These are phyloP conservation scores for Drosophila colorata DNA, from an alignment of 2,888 invertebrate species.

Conservation along the genomic window DNA sequence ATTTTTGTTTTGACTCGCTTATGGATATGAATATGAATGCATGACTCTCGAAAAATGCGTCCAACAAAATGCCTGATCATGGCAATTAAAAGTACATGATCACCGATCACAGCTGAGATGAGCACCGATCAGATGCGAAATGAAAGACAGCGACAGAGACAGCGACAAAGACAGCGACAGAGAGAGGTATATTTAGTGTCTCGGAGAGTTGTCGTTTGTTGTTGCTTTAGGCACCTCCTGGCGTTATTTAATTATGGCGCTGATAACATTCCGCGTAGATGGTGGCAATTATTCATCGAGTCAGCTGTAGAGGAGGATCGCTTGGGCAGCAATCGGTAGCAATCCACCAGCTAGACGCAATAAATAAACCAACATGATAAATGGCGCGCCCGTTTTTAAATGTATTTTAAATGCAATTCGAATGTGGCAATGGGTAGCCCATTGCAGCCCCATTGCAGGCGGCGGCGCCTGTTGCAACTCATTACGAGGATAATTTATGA, in stretches of 20 bases:
- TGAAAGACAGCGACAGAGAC: not conserved
- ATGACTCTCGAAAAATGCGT: constrained; percentile 54
- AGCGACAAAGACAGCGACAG: not conserved
- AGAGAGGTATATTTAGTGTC: constrained; percentile 2
- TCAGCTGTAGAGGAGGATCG: constrained; percentile 53
- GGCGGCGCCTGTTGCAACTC: constrained; percentile 78
- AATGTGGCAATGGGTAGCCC: constrained; percentile 70
- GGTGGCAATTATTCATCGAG: constrained; percentile 84
- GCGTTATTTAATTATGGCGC: constrained; percentile 85
- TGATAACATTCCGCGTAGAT: constrained; percentile 85
- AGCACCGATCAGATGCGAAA: constrained; percentile 19
- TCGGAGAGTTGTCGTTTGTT: constrained; percentile 15
- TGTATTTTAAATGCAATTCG: constrained; percentile 81
- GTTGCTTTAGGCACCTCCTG: constrained; percentile 72
- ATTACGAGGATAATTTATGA: constrained; percentile 83
- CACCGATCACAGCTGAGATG: constrained; percentile 35
- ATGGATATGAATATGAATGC: constrained; percentile 42
- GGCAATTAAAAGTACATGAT: constrained; percentile 69
- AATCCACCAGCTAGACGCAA: constrained; percentile 70
- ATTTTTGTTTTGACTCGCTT: constrained; percentile 72
- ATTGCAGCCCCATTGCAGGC: constrained; percentile 45
- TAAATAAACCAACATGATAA: constrained; percentile 84
- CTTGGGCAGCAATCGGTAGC: constrained; percentile 54
- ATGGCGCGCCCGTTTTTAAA: constrained; percentile 77
- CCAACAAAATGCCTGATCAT: constrained; percentile 55